A percentile compares a stretch with the other conserved stretches of the same genome.
These are phyloP conservation scores for Micromys minutus DNA, from an alignment of 2,113 vertebrate species.

Conservation along the genomic window DNA sequence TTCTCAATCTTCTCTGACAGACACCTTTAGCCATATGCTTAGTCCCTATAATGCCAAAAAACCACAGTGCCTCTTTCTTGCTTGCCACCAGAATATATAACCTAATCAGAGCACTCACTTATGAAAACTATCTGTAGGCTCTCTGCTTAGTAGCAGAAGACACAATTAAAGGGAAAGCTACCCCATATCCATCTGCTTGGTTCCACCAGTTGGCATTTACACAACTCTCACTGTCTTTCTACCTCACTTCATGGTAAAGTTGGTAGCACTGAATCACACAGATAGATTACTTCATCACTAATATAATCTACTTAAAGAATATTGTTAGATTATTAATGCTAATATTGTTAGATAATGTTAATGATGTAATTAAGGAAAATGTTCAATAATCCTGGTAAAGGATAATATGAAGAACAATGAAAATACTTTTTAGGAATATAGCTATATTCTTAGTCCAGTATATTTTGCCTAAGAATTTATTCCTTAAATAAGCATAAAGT, in stretches of 20 bases:
- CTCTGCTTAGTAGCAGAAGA: not conserved
- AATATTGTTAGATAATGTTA: too few species aligned
- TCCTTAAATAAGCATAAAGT: conserved; percentile 39
- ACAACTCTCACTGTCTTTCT: not conserved
- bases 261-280: not conserved
- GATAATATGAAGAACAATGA: not conserved
- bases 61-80: not conserved
- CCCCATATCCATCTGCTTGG: not conserved
- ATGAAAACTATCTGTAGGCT: not conserved
- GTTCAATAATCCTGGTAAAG: not conserved
- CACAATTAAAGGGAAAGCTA: not conserved
- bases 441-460: not conserved
- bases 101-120: not conserved
- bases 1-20: not conserved
- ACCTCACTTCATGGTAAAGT: not conserved
- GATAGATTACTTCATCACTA: not conserved
- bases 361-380: too few species aligned
- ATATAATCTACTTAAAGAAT: conserved; percentile 15
- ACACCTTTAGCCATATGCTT: not conserved
- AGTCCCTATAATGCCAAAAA: not conserved
- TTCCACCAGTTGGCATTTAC: not conserved
- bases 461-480: conserved; percentile 13
- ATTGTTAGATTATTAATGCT: not conserved
- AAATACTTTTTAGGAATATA: not conserved
- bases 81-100: not conserved